Percentiles rank a stretch among this genome's conserved stretches.
These are phyloP conservation scores for Pegea sp. DNA, from an alignment of 23 tunicate genomes.

Conservation along the genomic window DNA sequence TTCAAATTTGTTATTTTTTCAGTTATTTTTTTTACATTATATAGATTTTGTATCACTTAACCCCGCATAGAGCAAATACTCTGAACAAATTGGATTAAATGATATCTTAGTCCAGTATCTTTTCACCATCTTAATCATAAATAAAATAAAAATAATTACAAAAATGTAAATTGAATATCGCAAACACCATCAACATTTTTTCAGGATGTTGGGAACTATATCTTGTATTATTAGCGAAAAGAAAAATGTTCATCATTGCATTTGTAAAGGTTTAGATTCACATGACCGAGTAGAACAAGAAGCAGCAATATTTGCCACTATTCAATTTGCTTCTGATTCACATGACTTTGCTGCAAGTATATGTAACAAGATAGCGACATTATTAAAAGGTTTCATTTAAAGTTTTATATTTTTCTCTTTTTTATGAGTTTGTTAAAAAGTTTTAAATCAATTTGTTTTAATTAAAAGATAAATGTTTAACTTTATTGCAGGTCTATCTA, in stretches of 20 bases:
- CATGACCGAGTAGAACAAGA: constrained; percentile 92
- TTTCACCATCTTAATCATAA: not conserved
- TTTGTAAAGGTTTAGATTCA: constrained; percentile 69
- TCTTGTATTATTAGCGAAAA: constrained; percentile 67
- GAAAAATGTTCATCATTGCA: constrained; percentile 85
- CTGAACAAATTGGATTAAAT: too few species aligned
- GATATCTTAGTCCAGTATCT: too few species aligned
- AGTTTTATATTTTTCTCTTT: not conserved
- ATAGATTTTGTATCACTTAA: too few species aligned
- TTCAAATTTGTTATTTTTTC: too few species aligned
- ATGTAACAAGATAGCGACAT: constrained; percentile 68
- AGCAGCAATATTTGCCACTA: constrained; percentile 81
- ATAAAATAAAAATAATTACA: not conserved
- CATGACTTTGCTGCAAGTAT: constrained; percentile 70
- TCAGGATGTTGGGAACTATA: constrained; percentile 84
- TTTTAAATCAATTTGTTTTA: not conserved
- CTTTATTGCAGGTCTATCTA: constrained; percentile 40
- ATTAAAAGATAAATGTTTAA: not conserved
- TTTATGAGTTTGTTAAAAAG: not conserved
- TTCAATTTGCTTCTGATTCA: constrained; percentile 76
- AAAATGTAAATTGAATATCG: not conserved
- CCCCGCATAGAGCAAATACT: too few species aligned
- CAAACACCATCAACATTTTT: constrained; percentile 2
- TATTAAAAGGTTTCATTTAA: constrained; percentile 49
- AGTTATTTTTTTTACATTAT: too few species aligned